Percentiles rank a stretch among this genome's conserved stretches.
Conservation (phyloP, 2,888 invertebrate genomes). For the Raillietiella orientalis region DNA sequence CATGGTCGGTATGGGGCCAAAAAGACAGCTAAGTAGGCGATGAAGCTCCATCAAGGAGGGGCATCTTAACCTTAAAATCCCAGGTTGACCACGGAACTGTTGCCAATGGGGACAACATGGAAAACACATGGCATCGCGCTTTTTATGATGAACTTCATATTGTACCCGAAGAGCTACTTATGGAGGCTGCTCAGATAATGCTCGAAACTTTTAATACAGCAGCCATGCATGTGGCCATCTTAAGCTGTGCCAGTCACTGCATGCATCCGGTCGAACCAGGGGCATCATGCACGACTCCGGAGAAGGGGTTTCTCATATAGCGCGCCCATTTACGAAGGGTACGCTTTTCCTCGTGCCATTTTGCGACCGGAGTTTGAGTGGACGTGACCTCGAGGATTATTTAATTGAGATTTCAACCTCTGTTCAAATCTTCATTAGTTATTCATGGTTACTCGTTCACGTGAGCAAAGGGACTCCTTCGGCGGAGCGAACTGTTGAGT, state of each 20-base stretch:
- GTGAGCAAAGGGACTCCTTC: no score
- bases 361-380: constrained; percentile 13
- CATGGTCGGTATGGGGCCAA: constrained; percentile 4
- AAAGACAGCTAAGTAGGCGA: constrained; percentile 13
- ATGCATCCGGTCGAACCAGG: constrained; percentile 14
- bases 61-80: constrained; percentile 16
- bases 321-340: constrained; percentile 15
- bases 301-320: constrained; percentile 15
- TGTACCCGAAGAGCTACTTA: constrained; percentile 19
- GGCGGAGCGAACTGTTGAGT: no score
- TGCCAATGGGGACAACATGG: constrained; percentile 18
- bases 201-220: constrained; percentile 8
- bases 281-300: constrained; percentile 15
- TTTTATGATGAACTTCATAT: constrained; percentile 19
- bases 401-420: constrained; percentile 12
- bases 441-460: no score
- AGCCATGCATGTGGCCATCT: constrained; percentile 14
- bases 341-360: constrained; percentile 13
- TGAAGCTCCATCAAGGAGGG: constrained; percentile 15
- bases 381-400: constrained; percentile 13
- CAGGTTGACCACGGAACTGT: constrained; percentile 17
- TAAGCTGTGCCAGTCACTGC: constrained; percentile 10
- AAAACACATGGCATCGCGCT: constrained; percentile 20
- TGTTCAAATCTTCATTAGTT: no score
- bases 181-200: no score